These are phyloP conservation scores for Leistus spinibarbis DNA, from an alignment of 2,888 invertebrate genomes.

Conservation along the genomic window DNA sequence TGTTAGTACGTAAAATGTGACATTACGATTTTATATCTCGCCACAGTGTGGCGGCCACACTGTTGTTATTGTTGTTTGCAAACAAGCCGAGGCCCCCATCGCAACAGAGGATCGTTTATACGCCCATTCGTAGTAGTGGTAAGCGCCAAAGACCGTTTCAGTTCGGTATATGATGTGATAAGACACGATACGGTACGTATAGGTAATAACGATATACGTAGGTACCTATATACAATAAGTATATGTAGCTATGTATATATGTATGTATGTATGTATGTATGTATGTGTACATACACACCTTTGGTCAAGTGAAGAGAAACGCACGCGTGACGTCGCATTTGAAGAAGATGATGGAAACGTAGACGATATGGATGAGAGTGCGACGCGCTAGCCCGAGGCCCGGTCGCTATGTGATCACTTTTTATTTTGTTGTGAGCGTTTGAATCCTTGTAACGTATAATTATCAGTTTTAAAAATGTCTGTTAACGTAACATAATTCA, in stretches of 20 bases:
- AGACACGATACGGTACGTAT: background rate
- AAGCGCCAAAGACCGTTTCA: background rate
- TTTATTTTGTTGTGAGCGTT: slow-evolving; percentile 29
- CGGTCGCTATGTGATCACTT: slow-evolving; percentile 18
- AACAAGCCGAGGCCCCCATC: slow-evolving; percentile 6
- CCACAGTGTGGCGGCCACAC: background rate
- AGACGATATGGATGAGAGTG: slow-evolving; percentile 1
- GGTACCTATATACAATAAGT: background rate
- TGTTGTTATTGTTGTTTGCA: slow-evolving; percentile 17
- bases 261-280: background rate
- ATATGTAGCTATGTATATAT: background rate
- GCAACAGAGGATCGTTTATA: slow-evolving; percentile 10
- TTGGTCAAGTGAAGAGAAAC: background rate
- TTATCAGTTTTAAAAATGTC: slow-evolving; percentile 38
- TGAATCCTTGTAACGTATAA: slow-evolving; percentile 26
- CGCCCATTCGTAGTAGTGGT: slow-evolving; percentile 10
- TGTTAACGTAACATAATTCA: slow-evolving; percentile 38
- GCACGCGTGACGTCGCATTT: background rate
- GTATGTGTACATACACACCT: background rate
- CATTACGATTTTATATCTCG: slow-evolving; percentile 50
- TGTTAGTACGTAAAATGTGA: slow-evolving; percentile 52
- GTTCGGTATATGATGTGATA: background rate
- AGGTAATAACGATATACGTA: background rate
- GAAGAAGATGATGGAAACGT: slow-evolving; percentile 1
- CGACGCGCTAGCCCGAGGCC: background rate